Evolutionary conservation across 92 coral and sea anemone genomes (phyloP).

Genomic region (Chrysogorgia sp.): DNA sequence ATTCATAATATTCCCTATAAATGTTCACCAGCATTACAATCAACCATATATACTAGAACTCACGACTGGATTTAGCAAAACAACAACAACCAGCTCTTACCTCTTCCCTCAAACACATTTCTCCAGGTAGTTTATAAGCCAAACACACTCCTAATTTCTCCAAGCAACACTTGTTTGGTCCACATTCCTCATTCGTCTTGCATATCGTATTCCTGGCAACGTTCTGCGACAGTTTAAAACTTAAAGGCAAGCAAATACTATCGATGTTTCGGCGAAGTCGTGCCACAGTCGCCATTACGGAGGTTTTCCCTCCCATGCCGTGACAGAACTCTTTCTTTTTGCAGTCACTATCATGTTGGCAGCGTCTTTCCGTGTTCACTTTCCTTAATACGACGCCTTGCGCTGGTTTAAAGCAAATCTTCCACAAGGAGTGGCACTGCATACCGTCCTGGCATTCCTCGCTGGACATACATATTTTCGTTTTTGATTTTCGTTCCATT

Average conservation of each 20-base stretch:
- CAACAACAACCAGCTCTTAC: neutral
- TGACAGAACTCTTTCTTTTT: slow-evolving; percentile 7
- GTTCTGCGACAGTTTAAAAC: neutral
- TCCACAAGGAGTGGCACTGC: slow-evolving; percentile 31
- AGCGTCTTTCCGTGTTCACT: slow-evolving; percentile 5
- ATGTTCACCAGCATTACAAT: neutral
- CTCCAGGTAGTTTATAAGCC: slow-evolving; percentile 59
- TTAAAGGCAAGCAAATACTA: slow-evolving; percentile 12
- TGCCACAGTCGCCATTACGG: neutral
- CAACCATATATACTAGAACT: neutral
- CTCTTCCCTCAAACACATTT: slow-evolving; percentile 63
- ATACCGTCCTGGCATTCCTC: slow-evolving; percentile 1
- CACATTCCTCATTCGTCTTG: slow-evolving; percentile 65
- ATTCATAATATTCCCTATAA: too few relatives aligned
- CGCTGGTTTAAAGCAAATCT: slow-evolving; percentile 28
- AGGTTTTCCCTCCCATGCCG: neutral
- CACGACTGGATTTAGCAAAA: neutral
- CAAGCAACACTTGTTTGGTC: slow-evolving; percentile 68
- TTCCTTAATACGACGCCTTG: neutral
- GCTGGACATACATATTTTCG: neutral
- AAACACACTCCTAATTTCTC: slow-evolving; percentile 67
- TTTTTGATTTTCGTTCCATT: neutral
- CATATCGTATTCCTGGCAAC: slow-evolving; percentile 25
- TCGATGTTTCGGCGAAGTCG: slow-evolving; percentile 23
- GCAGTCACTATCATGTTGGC: slow-evolving; percentile 36